phyloP scores from a whole-genome alignment of 1,140 invertebrate species.

The Danaus melanippus region DNA sequence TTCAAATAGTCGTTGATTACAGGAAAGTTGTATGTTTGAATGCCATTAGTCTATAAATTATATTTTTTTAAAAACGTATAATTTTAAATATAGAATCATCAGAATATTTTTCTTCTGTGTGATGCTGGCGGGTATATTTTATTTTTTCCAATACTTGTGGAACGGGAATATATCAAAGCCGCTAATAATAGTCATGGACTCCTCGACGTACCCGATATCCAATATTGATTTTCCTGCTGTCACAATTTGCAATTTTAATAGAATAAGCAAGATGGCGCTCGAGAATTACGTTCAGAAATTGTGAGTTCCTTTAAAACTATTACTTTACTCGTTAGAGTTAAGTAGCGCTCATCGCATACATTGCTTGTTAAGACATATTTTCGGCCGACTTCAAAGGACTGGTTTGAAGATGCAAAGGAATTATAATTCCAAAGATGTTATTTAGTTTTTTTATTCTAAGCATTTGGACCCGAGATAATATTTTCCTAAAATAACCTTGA shows the following conservation, averaged over 20 bases:
- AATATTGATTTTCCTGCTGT: constrained; percentile 72
- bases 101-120: constrained; percentile 22
- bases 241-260: constrained; percentile 72
- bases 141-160: constrained; percentile 41
- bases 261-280: constrained; percentile 62
- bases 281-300: constrained; percentile 33
- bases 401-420: not conserved
- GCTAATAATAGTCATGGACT: constrained; percentile 65
- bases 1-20: too few relatives aligned
- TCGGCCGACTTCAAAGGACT: not conserved
- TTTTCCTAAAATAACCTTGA: not conserved
- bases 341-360: not conserved
- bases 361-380: too few relatives aligned
- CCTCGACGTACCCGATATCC: constrained; percentile 61
- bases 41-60: not conserved
- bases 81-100: constrained; percentile 24
- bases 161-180: constrained; percentile 50
- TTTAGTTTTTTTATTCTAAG: too few relatives aligned
- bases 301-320: constrained; percentile 34
- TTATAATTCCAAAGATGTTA: not conserved
- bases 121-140: constrained; percentile 22
- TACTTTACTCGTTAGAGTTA: not conserved
- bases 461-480: too few relatives aligned
- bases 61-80: not conserved
- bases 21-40: not conserved